Evolutionary conservation across 2,888 invertebrate species (phyloP).

Genomic region (Pyrrhosoma nymphula): DNA sequence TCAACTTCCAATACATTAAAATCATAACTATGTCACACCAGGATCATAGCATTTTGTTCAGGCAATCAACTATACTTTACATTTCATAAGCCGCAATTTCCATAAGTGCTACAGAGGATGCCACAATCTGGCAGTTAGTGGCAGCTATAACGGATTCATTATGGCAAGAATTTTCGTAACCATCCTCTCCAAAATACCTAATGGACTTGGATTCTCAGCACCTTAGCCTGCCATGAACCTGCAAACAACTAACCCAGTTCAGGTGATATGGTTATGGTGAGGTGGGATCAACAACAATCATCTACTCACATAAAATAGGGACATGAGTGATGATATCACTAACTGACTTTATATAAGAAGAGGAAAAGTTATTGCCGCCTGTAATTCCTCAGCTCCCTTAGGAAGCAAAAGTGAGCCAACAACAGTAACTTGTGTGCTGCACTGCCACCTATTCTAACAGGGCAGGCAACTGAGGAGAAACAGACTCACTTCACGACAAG

Average conservation of each 20-base stretch:
- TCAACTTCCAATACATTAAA: constrained; percentile 57
- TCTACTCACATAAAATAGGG: constrained; percentile 49
- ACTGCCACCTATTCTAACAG: constrained; percentile 41
- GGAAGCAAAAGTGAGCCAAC: constrained; percentile 38
- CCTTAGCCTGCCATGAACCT: constrained; percentile 67
- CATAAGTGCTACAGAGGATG: constrained; percentile 31
- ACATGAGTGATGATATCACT: constrained; percentile 54
- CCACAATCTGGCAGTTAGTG: not conserved
- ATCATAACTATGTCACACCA: constrained; percentile 55
- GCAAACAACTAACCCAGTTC: constrained; percentile 62
- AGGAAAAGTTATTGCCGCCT: constrained; percentile 59
- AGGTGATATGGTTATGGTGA: constrained; percentile 65
- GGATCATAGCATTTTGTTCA: constrained; percentile 63
- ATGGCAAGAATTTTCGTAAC: constrained; percentile 58
- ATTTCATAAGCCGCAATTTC: constrained; percentile 29
- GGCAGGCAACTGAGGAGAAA: constrained; percentile 33
- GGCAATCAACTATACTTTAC: constrained; percentile 61
- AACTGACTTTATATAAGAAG: constrained; percentile 45
- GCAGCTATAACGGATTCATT: constrained; percentile 34
- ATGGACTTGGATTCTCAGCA: constrained; percentile 51
- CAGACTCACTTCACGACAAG: constrained; percentile 56
- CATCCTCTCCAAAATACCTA: constrained; percentile 55
- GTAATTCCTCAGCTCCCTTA: constrained; percentile 42
- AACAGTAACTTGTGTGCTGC: constrained; percentile 56
- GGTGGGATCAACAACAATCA: constrained; percentile 62